phyloP scores from a whole-genome alignment of 2,113 vertebrate genomes.

The Lates calcarifer region DNA sequence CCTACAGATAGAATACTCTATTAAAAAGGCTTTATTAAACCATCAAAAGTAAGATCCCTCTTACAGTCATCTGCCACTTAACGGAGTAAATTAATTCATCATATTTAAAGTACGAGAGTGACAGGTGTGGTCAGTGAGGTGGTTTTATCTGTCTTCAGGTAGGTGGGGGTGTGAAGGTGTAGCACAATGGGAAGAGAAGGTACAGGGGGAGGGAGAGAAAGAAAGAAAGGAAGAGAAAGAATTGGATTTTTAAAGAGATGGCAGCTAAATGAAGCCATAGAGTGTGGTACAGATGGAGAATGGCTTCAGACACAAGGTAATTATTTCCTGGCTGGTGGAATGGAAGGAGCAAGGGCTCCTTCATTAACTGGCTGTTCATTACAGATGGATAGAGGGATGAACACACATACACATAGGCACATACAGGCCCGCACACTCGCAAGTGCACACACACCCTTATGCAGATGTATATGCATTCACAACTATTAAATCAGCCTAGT shows the following conservation, averaged over 20 bases:
- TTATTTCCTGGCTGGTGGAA: constrained; percentile 79
- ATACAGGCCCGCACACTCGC: constrained; percentile 3
- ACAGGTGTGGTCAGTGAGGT: constrained; percentile 29
- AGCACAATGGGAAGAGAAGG: constrained; percentile 34
- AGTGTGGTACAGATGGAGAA: constrained; percentile 72
- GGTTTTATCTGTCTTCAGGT: constrained; percentile 29
- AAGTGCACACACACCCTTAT: constrained; percentile 9
- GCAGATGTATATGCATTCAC: constrained; percentile 25
- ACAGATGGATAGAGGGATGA: constrained; percentile 71
- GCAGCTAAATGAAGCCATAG: constrained; percentile 71
- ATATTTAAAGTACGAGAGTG: constrained; percentile 43
- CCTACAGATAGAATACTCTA: constrained; percentile 37
- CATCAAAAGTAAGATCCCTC: constrained; percentile 52
- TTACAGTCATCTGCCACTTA: constrained; percentile 58
- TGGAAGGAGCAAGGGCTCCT: constrained; percentile 73
- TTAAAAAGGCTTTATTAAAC: constrained; percentile 61
- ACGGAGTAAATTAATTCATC: constrained; percentile 62
- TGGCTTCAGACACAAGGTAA: constrained; percentile 78
- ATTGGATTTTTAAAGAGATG: constrained; percentile 64
- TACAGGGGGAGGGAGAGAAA: background rate
- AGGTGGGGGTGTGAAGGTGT: constrained; percentile 37
- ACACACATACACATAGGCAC: constrained; percentile 37
- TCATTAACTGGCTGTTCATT: constrained; percentile 81
- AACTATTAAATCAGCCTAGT: constrained; percentile 26
- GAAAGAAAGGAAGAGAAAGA: constrained; percentile 36